Percentiles rank a stretch among this genome's conserved stretches.
Evolutionary conservation across 2,888 invertebrate species (phyloP).

Genomic region (Prosopocoilus inquinatus): DNA sequence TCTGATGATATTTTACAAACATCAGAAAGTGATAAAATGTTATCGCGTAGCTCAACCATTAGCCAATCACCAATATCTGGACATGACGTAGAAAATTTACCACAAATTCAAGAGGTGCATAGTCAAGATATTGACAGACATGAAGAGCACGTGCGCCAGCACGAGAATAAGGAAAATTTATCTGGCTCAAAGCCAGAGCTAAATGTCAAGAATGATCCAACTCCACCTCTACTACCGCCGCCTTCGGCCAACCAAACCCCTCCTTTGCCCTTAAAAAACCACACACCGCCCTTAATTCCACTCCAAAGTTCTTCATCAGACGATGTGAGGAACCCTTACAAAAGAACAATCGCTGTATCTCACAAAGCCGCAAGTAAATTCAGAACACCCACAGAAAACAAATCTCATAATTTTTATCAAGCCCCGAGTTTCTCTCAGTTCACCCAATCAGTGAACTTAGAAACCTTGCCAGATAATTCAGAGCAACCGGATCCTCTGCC

Average conservation of each 20-base stretch:
- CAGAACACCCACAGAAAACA: conserved; percentile 21
- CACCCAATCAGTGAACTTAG: conserved; percentile 59
- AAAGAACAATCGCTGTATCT: conserved; percentile 43
- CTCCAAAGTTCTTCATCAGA: conserved; percentile 18
- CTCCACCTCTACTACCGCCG: conserved; percentile 20
- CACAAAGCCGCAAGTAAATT: conserved; percentile 50
- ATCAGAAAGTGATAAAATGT: conserved; percentile 61
- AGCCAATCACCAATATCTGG: conserved; percentile 46
- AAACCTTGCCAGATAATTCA: conserved; percentile 67
- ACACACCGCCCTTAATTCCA: conserved; percentile 24
- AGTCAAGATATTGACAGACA: not conserved
- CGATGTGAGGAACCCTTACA: conserved; percentile 41
- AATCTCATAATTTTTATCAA: conserved; percentile 7
- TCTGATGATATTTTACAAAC: conserved; percentile 62
- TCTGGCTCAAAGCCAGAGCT: conserved; percentile 6
- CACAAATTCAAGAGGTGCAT: not conserved
- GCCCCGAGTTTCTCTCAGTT: conserved; percentile 10
- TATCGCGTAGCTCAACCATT: conserved; percentile 53
- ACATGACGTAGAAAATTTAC: conserved; percentile 11
- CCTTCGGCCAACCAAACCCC: conserved; percentile 43
- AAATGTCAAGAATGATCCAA: conserved; percentile 6
- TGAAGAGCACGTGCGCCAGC: not conserved
- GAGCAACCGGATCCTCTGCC: conserved; percentile 59
- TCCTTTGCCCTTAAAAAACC: conserved; percentile 20
- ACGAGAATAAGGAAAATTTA: conserved; percentile 25